Evolutionary conservation across 2,797 vertebrate genomes (phyloP).

Genomic region (Neopelma chrysocephalum): DNA sequence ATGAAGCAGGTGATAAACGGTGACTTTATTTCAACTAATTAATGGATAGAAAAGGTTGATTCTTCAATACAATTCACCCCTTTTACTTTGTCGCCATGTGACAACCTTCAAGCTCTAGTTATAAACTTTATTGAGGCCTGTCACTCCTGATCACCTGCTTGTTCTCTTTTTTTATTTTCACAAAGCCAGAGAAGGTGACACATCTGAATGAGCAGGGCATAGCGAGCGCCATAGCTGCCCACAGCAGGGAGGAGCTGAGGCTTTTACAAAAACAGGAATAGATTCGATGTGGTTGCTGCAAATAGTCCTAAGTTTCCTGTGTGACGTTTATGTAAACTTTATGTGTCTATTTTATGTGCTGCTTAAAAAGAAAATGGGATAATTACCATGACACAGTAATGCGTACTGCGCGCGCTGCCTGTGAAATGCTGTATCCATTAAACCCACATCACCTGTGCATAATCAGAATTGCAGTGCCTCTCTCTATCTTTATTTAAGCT

Average conservation of each 20-base stretch:
- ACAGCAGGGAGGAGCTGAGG: background rate
- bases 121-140: background rate
- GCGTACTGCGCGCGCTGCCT: rapidly evolving
- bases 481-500: background rate
- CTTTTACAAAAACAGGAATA: background rate
- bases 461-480: background rate
- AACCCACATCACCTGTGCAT: background rate
- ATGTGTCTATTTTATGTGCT: slow-evolving; percentile 30
- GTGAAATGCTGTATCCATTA: slow-evolving; percentile 9
- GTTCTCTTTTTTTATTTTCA: background rate
- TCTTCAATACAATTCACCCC: background rate
- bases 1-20: background rate
- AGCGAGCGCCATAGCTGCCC: rapidly evolving
- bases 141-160: background rate
- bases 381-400: background rate
- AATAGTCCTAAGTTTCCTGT: background rate
- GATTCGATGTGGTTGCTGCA: rapidly evolving
- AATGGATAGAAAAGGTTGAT: background rate
- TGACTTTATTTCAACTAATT: background rate
- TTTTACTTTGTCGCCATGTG: background rate
- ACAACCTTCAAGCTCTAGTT: background rate
- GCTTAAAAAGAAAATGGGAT: slow-evolving; percentile 53
- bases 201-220: rapidly evolving
- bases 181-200: background rate
- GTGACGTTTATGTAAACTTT: background rate